These are phyloP conservation scores for Rhinichthys klamathensis DNA, from an alignment of 2,113 vertebrate species.

Conservation along the genomic window DNA sequence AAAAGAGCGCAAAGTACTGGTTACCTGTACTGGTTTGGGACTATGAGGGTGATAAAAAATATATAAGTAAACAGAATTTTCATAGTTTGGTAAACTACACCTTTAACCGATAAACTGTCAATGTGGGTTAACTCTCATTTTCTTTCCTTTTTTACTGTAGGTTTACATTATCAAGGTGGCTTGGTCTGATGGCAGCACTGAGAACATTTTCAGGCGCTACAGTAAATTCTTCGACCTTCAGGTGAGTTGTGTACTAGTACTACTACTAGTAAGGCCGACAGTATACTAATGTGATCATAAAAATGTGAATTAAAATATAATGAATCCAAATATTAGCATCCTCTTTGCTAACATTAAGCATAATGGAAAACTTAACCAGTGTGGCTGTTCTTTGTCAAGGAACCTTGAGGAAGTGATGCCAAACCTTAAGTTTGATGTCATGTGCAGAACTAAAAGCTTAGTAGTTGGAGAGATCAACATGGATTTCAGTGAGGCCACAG, in stretches of 20 bases:
- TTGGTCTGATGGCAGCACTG: constrained; percentile 91
- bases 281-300: background rate
- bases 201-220: constrained; percentile 94
- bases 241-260: constrained; percentile 73
- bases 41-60: background rate
- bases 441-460: constrained; percentile 55
- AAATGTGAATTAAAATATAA: background rate
- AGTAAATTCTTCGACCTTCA: constrained; percentile 99
- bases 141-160: constrained; percentile 68
- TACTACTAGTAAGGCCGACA: background rate
- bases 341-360: background rate
- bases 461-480: constrained; percentile 56
- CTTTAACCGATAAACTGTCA: no score
- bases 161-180: constrained; percentile 98
- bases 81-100: no score
- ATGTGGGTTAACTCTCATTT: background rate
- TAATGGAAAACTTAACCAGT: background rate
- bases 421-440: background rate
- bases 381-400: background rate
- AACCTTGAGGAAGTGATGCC: background rate
- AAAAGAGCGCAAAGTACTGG: background rate
- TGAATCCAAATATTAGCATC: background rate
- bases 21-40: background rate
- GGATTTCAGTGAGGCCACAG: constrained; percentile 62
- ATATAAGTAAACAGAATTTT: no score